Evolutionary conservation across 2,888 invertebrate genomes (phyloP).

Genomic region (Drosophila siamana): DNA sequence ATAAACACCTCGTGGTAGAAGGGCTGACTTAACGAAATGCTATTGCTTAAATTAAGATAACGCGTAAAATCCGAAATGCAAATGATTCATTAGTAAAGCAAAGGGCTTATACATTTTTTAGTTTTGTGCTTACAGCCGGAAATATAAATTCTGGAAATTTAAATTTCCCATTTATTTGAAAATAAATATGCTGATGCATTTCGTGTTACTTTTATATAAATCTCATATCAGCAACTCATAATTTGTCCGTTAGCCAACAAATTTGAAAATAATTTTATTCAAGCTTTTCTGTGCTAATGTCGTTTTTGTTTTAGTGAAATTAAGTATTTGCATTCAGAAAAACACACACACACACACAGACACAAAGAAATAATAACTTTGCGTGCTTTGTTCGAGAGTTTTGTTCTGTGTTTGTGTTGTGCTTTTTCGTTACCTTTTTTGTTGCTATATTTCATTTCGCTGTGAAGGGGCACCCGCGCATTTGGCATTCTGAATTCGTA

Average conservation of each 20-base stretch:
- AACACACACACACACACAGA: not conserved
- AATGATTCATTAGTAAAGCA: not conserved
- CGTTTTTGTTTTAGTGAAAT: conserved; percentile 12
- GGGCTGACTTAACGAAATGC: not conserved
- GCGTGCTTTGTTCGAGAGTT: conserved; percentile 13
- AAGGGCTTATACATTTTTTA: not conserved
- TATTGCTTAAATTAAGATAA: not conserved
- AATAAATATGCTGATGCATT: not conserved
- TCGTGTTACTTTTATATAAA: not conserved
- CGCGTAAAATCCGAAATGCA: not conserved
- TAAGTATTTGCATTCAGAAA: conserved; percentile 14
- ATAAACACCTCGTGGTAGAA: not conserved
- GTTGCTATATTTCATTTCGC: conserved; percentile 3
- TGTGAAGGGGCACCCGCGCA: not conserved
- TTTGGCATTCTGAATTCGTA: conserved; percentile 20
- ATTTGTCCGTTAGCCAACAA: not conserved
- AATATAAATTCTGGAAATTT: not conserved
- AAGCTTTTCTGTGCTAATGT: not conserved
- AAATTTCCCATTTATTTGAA: not conserved
- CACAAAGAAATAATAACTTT: conserved; percentile 14
- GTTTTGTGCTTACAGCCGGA: not conserved
- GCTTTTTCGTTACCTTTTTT: conserved; percentile 5
- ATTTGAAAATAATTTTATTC: conserved; percentile 4
- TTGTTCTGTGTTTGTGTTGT: conserved; percentile 1
- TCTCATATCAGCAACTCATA: not conserved